phyloP scores from a whole-genome alignment of 2,888 invertebrate genomes.

The Hirtodrosophila cameraria region DNA sequence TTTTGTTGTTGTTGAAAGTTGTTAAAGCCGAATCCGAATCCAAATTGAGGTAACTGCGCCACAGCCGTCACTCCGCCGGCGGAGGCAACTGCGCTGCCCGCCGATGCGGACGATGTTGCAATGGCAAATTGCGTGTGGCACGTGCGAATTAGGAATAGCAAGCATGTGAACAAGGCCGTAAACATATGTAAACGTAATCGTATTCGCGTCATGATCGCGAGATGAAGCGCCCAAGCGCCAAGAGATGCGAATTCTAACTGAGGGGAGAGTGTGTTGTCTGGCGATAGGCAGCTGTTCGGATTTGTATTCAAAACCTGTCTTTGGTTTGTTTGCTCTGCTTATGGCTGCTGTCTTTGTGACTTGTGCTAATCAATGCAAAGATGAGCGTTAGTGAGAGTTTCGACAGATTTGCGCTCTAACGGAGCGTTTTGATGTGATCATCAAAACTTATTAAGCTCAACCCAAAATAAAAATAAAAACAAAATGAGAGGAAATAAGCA shows the following conservation, averaged over 20 bases:
- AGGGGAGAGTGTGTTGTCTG: conserved; percentile 25
- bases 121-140: conserved; percentile 45
- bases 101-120: conserved; percentile 44
- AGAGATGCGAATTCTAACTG: conserved; percentile 61
- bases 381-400: conserved; percentile 28
- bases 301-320: conserved; percentile 55
- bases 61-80: conserved; percentile 47
- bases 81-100: conserved; percentile 54
- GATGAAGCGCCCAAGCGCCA: conserved; percentile 28
- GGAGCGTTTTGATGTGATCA: conserved; percentile 33
- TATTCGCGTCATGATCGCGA: conserved; percentile 42
- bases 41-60: conserved; percentile 42
- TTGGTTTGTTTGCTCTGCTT: conserved; percentile 21
- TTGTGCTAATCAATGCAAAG: conserved; percentile 44
- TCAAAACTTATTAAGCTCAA: conserved; percentile 20
- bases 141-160: conserved; percentile 9
- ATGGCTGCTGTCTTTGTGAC: neutral
- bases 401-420: conserved; percentile 20
- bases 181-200: conserved; percentile 16
- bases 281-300: conserved; percentile 6
- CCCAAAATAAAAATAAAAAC: conserved; percentile 5
- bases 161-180: conserved; percentile 25
- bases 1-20: conserved; percentile 17
- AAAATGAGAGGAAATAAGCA: conserved; percentile 4
- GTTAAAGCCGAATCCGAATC: conserved; percentile 30